phyloP scores from a whole-genome alignment of 2,113 vertebrate genomes.

The Caranx melampygus region DNA sequence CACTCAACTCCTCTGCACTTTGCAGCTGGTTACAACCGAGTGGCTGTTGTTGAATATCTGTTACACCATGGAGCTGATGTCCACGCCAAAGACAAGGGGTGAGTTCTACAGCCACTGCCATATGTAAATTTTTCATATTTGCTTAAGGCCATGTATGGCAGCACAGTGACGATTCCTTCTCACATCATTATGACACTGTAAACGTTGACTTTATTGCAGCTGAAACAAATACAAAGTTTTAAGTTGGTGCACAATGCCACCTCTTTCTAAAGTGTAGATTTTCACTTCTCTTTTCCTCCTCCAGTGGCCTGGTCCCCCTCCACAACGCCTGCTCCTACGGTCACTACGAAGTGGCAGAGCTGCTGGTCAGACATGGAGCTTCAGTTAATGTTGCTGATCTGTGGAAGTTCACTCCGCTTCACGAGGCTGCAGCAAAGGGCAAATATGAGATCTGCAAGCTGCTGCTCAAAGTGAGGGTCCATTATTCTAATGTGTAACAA shows the following conservation, averaged over 20 bases:
- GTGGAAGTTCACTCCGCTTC: slow-evolving; percentile 98
- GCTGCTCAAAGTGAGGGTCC: slow-evolving; percentile 87
- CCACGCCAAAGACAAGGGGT: slow-evolving; percentile 99
- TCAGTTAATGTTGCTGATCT: slow-evolving; percentile 98
- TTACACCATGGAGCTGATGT: slow-evolving; percentile 97
- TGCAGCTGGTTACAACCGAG: slow-evolving; percentile 96
- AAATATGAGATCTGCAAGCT: slow-evolving; percentile 99
- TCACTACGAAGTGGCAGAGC: slow-evolving; percentile 97
- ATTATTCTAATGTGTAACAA: neutral
- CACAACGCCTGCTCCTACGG: slow-evolving; percentile 99
- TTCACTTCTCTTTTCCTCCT: slow-evolving; percentile 5
- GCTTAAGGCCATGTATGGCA: neutral
- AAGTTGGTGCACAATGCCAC: neutral
- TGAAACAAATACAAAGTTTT: too few relatives aligned
- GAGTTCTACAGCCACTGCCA: neutral
- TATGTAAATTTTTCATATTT: neutral
- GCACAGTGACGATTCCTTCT: neutral
- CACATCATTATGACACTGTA: neutral
- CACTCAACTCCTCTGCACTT: slow-evolving; percentile 98
- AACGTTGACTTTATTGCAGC: neutral
- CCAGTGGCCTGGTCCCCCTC: slow-evolving; percentile 94
- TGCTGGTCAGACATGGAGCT: slow-evolving; percentile 95
- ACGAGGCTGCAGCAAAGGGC: slow-evolving; percentile 98
- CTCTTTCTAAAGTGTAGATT: neutral
- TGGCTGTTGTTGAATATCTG: slow-evolving; percentile 96